Base-by-base conservation (phyloP, 2,888 invertebrate species). In the Aproaerema taeniolella region DNA sequence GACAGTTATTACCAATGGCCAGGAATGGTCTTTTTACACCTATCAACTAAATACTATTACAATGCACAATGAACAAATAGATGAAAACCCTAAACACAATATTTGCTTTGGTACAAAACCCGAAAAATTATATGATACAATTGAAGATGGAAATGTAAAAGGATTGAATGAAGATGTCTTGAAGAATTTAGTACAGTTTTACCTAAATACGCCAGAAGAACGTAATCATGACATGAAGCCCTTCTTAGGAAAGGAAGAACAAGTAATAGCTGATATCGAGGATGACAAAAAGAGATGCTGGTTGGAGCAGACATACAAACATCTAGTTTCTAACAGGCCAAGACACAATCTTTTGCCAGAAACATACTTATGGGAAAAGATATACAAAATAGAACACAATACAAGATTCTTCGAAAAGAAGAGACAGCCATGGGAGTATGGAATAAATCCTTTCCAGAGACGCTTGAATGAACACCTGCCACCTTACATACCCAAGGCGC, bases 11-110 rank as follows among this genome's bases (percentile, higher is more conserved):
- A 95, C 97, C 0, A 93, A 99, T 77, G 98, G 99, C 0, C 90
- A 93, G 50, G 67, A 89, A 2, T 97, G 95, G 91, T 93, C 94
- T 1, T 93, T 98, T 50, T 95, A 93, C 63, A 89, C 92, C 9
- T 99, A 98, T 67, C 99, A 99, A 72, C 76, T 99, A 41, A 99
- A 99, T 68, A 98, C 97, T 0, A 88, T 91, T 24, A 62, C 89
- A 9, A 73, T 94, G 52, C 90, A 94, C 57, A 80, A 89, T 17
- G 88, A 91, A 50, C 66, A 90, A 53, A 75, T 89, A n/a, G 75
- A 88, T 24, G 86, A 86, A 8, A 95, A 95, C 74, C 89, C 89
- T 0, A 90, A 90, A 52, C 86, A 90, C 34, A 98, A 98, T 67
- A 65, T 95, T 26, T 95, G 95, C 61, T 96, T 94, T 90, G 90